phyloP scores from a whole-genome alignment of 2,888 invertebrate species.

The Hololepta plana region DNA sequence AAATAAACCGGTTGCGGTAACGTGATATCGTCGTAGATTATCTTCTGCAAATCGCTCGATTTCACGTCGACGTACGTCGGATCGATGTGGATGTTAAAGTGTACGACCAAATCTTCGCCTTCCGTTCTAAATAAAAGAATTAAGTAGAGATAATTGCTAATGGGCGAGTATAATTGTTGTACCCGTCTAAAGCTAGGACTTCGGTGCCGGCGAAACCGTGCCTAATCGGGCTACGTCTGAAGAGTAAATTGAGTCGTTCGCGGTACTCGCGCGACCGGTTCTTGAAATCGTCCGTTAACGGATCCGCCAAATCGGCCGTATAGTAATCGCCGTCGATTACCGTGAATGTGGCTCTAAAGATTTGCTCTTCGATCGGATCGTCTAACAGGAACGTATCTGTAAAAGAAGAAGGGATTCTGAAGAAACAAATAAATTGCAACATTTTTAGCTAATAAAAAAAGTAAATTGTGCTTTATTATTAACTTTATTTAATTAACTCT shows the following conservation, averaged over 20 bases:
- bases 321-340: conserved; percentile 53
- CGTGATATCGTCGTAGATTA: conserved; percentile 47
- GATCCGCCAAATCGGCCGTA: conserved; percentile 44
- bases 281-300: conserved; percentile 49
- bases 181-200: conserved; percentile 74
- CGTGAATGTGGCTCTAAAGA: conserved; percentile 67
- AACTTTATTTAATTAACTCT: no score
- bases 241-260: conserved; percentile 54
- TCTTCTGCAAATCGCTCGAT: conserved; percentile 43
- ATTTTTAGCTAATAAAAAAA: conserved; percentile 1
- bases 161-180: no score
- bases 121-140: conserved; percentile 31
- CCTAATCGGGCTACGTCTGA: conserved; percentile 53
- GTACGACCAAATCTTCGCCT: conserved; percentile 56
- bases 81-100: conserved; percentile 74
- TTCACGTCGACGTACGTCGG: conserved; percentile 36
- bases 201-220: conserved; percentile 64
- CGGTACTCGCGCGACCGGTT: conserved; percentile 56
- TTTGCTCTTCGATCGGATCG: conserved; percentile 57
- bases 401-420: conserved; percentile 17
- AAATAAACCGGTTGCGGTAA: conserved; percentile 38
- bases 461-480: no score
- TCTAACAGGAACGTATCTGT: conserved; percentile 57
- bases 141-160: no score
- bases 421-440: not conserved